Percentiles rank a stretch among this genome's conserved stretches.
Conservation (phyloP, 2,888 invertebrate genomes). For the Caenorhabditis afra region DNA sequence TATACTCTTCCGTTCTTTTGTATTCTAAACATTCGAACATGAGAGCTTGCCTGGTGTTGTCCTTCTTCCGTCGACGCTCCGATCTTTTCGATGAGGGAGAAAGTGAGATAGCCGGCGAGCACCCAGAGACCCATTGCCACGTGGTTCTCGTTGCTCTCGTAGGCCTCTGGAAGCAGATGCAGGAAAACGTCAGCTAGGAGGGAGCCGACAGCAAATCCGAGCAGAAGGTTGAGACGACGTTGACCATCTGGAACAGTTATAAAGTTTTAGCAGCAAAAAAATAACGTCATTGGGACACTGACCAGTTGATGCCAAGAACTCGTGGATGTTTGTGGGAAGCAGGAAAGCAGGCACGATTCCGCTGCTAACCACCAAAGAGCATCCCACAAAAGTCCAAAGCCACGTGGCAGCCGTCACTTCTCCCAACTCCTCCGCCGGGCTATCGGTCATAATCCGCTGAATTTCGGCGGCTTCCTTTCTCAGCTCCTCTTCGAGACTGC, state of each 20-base stretch:
- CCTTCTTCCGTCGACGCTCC: constrained; percentile 70
- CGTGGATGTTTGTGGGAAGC: constrained; percentile 66
- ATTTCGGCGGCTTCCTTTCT: constrained; percentile 62
- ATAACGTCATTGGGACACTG: not conserved
- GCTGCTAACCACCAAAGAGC: constrained; percentile 67
- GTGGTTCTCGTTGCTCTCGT: constrained; percentile 52
- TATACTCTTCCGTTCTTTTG: too few relatives aligned
- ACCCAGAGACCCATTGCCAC: constrained; percentile 66
- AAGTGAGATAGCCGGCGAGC: constrained; percentile 68
- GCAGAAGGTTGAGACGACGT: constrained; percentile 66
- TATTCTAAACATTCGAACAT: constrained; percentile 8
- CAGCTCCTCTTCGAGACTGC: constrained; percentile 63
- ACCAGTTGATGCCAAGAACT: constrained; percentile 65
- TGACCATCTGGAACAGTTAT: constrained; percentile 66
- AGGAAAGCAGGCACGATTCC: constrained; percentile 73
- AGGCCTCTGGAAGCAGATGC: constrained; percentile 76
- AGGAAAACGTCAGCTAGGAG: constrained; percentile 76
- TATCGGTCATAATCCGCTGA: constrained; percentile 41
- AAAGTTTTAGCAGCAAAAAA: not conserved
- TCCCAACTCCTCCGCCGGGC: not conserved
- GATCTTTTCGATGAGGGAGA: constrained; percentile 70
- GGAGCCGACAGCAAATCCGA: constrained; percentile 75
- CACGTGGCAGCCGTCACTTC: constrained; percentile 58
- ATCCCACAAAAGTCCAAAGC: constrained; percentile 68
- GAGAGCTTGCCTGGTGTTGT: constrained; percentile 65